Conservation (phyloP, 2,113 vertebrate genomes). For the Nipponia nippon region DNA sequence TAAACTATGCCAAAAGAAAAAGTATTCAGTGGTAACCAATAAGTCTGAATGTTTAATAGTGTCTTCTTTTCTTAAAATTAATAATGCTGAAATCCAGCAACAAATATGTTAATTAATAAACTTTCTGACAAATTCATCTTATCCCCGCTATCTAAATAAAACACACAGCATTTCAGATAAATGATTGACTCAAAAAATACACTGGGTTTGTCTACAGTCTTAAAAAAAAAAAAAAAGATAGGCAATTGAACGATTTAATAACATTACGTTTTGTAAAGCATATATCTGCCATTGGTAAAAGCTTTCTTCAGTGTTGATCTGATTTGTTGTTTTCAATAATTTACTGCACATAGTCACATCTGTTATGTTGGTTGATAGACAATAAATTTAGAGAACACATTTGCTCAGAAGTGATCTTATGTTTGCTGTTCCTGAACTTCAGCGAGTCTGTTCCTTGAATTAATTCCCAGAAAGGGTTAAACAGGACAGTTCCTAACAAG, state of each 20-base stretch:
- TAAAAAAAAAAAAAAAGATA: neutral
- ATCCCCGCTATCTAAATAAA: neutral
- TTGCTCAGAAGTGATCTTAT: neutral
- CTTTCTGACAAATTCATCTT: neutral
- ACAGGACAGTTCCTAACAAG: neutral
- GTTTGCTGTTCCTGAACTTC: neutral
- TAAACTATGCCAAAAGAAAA: neutral
- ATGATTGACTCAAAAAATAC: neutral
- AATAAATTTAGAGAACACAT: slow-evolving; percentile 15
- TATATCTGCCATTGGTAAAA: slow-evolving; percentile 30
- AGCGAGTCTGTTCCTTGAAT: neutral
- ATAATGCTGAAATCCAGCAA: neutral
- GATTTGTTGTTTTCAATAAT: slow-evolving; percentile 48
- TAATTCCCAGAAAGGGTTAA: slow-evolving; percentile 16
- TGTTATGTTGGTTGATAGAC: neutral
- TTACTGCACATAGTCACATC: slow-evolving; percentile 1
- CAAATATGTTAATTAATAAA: neutral
- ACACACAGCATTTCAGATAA: neutral
- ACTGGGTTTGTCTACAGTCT: neutral
- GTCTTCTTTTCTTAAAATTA: neutral
- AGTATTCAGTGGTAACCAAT: neutral
- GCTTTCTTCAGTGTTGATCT: slow-evolving; percentile 3
- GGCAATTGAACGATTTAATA: neutral
- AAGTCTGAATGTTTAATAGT: neutral
- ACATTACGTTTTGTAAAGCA: neutral